phyloP scores from a whole-genome alignment of 2,113 vertebrate genomes.

The Crotalus horridus region DNA sequence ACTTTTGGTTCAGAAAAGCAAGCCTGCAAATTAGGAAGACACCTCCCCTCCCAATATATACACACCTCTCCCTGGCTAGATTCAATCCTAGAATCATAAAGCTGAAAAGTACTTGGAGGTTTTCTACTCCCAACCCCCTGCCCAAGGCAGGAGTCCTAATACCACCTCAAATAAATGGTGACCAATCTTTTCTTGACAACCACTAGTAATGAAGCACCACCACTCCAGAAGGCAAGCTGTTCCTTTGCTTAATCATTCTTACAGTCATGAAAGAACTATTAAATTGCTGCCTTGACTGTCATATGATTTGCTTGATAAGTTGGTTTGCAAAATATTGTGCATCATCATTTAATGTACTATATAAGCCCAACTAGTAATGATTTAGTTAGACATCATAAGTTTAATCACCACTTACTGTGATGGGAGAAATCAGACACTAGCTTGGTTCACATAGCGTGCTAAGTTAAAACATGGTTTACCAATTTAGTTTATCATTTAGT shows the following conservation, averaged over 20 bases:
- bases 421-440: background rate
- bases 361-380: background rate
- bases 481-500: background rate
- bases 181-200: background rate
- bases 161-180: background rate
- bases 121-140: background rate
- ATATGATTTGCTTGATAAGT: background rate
- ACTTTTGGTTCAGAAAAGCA: background rate
- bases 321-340: background rate
- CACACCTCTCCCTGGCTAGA: background rate
- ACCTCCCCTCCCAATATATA: background rate
- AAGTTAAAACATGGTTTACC: background rate
- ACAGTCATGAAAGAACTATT: background rate
- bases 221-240: background rate
- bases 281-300: background rate
- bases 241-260: background rate
- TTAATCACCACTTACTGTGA: background rate
- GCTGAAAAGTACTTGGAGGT: background rate
- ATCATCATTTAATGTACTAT: background rate
- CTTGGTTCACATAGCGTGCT: background rate
- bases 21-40: background rate
- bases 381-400: background rate
- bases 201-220: background rate
- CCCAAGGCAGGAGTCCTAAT: background rate
- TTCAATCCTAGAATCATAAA: background rate